A percentile compares a stretch with the other conserved stretches of the same genome.
Evolutionary conservation across 2,113 vertebrate genomes (phyloP).

Genomic region (Barbus barbus): DNA sequence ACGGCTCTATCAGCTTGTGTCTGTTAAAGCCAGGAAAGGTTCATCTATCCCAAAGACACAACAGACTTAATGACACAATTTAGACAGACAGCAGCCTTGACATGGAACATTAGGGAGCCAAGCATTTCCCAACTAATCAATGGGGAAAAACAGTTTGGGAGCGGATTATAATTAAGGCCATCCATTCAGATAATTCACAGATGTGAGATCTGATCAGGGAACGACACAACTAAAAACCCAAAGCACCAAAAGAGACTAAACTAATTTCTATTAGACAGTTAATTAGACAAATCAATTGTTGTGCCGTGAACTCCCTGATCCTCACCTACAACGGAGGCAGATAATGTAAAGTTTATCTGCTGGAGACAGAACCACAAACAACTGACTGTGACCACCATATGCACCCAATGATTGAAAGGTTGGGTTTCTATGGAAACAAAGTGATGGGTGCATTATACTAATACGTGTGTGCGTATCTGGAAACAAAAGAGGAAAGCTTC

Average conservation of each 20-base stretch:
- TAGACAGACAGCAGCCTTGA: conserved; percentile 12
- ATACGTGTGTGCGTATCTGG: neutral
- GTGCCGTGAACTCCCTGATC: conserved; percentile 10
- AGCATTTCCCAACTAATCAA: neutral
- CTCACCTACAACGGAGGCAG: neutral
- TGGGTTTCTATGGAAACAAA: conserved; percentile 47
- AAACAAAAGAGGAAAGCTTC: conserved; percentile 13
- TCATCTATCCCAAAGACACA: neutral
- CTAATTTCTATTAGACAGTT: conserved; percentile 13
- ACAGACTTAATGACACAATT: conserved; percentile 1
- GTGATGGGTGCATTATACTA: conserved; percentile 11
- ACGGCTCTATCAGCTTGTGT: neutral
- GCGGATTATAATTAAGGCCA: conserved; percentile 14
- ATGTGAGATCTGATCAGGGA: neutral
- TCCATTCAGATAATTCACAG: conserved; percentile 19
- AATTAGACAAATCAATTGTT: conserved; percentile 13
- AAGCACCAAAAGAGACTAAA: conserved; percentile 10
- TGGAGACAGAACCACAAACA: conserved; percentile 19
- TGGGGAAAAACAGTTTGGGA: neutral
- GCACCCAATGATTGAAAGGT: neutral
- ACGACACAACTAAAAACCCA: neutral
- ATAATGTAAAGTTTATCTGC: conserved; percentile 28
- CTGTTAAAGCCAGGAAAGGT: neutral
- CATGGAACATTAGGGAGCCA: conserved; percentile 2
- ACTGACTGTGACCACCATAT: conserved; percentile 21